Percentiles rank a stretch among this genome's conserved stretches.
Evolutionary conservation across 2,888 invertebrate genomes (phyloP).

Genomic region (Tenthredo amoena): DNA sequence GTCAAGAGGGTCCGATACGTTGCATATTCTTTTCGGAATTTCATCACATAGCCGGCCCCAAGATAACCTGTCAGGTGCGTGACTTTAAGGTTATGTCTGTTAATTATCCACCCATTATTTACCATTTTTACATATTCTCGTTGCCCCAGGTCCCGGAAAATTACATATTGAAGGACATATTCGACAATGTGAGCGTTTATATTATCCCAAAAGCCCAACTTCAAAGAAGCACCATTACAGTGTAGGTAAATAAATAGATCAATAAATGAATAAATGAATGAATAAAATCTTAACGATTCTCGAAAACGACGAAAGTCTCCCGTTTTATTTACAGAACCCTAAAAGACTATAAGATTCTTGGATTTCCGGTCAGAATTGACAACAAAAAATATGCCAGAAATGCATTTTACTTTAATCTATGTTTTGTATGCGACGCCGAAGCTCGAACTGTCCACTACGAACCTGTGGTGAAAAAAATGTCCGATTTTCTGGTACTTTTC

Average conservation of each 20-base stretch:
- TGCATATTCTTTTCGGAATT: slow-evolving; percentile 92
- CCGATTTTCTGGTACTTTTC: slow-evolving; percentile 89
- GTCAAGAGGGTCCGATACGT: slow-evolving; percentile 87
- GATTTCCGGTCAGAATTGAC: slow-evolving; percentile 94
- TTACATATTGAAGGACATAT: slow-evolving; percentile 94
- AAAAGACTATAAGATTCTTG: slow-evolving; percentile 92
- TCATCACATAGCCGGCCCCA: slow-evolving; percentile 89
- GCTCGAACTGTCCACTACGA: slow-evolving; percentile 96
- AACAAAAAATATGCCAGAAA: slow-evolving; percentile 94
- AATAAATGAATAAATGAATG: slow-evolving; percentile 70
- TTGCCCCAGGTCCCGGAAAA: slow-evolving; percentile 89
- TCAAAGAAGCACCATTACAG: slow-evolving; percentile 93
- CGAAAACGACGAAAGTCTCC: slow-evolving; percentile 24
- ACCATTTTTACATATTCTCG: slow-evolving; percentile 24
- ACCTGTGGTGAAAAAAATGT: slow-evolving; percentile 95
- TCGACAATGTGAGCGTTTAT: slow-evolving; percentile 96
- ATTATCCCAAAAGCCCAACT: slow-evolving; percentile 97
- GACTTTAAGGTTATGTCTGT: slow-evolving; percentile 55
- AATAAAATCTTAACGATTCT: neutral
- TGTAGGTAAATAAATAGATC: slow-evolving; percentile 81
- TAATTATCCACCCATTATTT: neutral
- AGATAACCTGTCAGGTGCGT: slow-evolving; percentile 92
- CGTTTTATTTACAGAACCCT: slow-evolving; percentile 81
- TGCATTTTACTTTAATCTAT: slow-evolving; percentile 96
- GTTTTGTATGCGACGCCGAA: slow-evolving; percentile 95